Evolutionary conservation across 2,888 invertebrate genomes (phyloP), one percentile per base, ranked within the genome.

Genomic region (Drosophila picticornis): DNA sequence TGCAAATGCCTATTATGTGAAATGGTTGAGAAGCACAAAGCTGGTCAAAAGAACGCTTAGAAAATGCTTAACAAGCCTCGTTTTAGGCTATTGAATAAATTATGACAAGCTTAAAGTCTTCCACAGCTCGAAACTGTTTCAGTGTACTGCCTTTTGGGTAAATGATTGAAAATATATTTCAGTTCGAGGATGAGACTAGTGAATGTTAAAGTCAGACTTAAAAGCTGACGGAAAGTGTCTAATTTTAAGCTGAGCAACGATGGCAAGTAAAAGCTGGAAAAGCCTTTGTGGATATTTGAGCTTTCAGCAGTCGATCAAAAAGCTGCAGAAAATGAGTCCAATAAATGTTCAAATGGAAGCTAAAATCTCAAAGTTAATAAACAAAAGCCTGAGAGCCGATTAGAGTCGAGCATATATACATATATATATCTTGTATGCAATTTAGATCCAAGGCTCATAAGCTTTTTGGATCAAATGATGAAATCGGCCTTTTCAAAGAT

Each of bases 1-100:
- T 57, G 57, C n/a, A 22, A 22, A 36, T 16, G 27, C 59, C 36
- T 60, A 50, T 50, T 48, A 59, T 11, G 27, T 48, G 13, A 19
- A 32, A 58, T 31, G 19, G 19, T 5, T 13, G 9, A 34, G 48
- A 27, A 10, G n/a, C 22, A 5, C 10, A 56, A 56, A 27, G n/a
- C 38, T 19, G 29, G 27, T 56, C 27, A 36, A 38, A 19, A 38
- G 16, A 9, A 25, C 16, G 25, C 13, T 46, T 46, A 25, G 25
- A 27, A 25, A 53, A 25, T 16, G 25, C 53, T 34, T 25, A 19
- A 53, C 7, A 32, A 32, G 34, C 16, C 10, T 53, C 19, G 34
- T 34, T 25, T 19, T 16, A 25, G 19, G 2, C 13, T 25, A 53
- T 6, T 46, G 25, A 46, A 46, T 25, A 16, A 25, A 9, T 25